Evolutionary conservation across 2,888 invertebrate genomes (phyloP), one percentile per base, ranked within the genome.

Genomic region (Syrista parreyssii): DNA sequence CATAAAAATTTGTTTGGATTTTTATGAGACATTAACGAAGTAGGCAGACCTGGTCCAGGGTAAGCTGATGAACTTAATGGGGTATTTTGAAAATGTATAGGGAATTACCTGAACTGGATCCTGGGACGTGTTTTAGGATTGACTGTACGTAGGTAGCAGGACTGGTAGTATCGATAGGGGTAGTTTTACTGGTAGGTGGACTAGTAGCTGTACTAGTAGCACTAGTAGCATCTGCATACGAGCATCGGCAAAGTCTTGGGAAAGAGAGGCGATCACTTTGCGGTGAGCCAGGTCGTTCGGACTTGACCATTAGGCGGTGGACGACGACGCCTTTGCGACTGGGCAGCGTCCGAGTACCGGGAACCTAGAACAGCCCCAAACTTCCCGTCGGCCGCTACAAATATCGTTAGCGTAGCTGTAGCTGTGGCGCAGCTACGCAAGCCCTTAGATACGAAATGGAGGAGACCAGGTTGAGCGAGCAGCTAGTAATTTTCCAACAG

Each of bases 221-320:
- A 55, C 23, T 55, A 55, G 55, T 55, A 55, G 55, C 23, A 55
- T 55, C 55, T 55, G 55, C 15, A 9, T 9, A 55, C 6, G 23
- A 55, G 55, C 55, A 55, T 55, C 55, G 23, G 55, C 55, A 78
- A 80, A 79, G 80, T 82, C 82, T 82, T 80, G 72, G 79, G 82
- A 75, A 79, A 75, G 79, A 78, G 75, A 79, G 83, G 84, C 86
- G 87, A 90, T 89, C 89, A 89, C 89, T 89, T 89, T 89, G 89
- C 84, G 89, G 89, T 88, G 84, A 82, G 84, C 81, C 86, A 84
- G 86, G 86, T 87, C 86, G 86, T 83, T 82, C 82, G 84, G 87
- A 88, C 90, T 89, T 88, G 89, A 87, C 90, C 90, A 89, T 90
- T 90, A 90, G 89, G 83, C 79, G 86, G 82, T 75, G 79, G 78